Evolutionary conservation across 1,140 invertebrate genomes (phyloP).

Genomic region (Panagrolaimus sp.): DNA sequence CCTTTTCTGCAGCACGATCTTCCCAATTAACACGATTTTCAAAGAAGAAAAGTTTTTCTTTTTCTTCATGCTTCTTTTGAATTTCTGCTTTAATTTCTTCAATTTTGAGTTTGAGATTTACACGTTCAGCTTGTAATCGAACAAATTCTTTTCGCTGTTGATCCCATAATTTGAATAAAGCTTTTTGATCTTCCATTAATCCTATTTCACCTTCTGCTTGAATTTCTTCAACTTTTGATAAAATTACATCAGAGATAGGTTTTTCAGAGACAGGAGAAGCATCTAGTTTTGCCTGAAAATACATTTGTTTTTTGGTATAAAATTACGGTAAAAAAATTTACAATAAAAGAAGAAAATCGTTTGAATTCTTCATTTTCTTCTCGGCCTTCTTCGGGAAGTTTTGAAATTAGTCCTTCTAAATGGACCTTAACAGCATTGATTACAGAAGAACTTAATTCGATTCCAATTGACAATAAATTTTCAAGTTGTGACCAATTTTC

Average conservation of each 20-base stretch:
- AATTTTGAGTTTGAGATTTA: slow-evolving; percentile 32
- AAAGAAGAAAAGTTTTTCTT: slow-evolving; percentile 51
- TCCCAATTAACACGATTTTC: slow-evolving; percentile 55
- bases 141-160: slow-evolving; percentile 35
- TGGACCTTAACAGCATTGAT: background rate
- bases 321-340: background rate
- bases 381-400: background rate
- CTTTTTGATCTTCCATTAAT: slow-evolving; percentile 28
- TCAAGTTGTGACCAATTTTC: background rate
- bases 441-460: background rate
- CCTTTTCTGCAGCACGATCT: slow-evolving; percentile 45
- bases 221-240: too few species aligned
- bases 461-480: background rate
- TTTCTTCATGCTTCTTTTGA: slow-evolving; percentile 32
- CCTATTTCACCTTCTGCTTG: slow-evolving; percentile 26
- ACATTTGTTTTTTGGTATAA: background rate
- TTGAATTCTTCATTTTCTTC: slow-evolving; percentile 11
- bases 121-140: slow-evolving; percentile 29
- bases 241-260: too few species aligned
- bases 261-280: background rate
- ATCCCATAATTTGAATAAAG: slow-evolving; percentile 47
- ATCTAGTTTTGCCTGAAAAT: slow-evolving; percentile 13
- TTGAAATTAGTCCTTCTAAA: background rate
- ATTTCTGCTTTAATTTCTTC: slow-evolving; percentile 43
- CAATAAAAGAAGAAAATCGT: background rate